phyloP scores from a whole-genome alignment of 2,113 vertebrate species.

The Poecile atricapillus region DNA sequence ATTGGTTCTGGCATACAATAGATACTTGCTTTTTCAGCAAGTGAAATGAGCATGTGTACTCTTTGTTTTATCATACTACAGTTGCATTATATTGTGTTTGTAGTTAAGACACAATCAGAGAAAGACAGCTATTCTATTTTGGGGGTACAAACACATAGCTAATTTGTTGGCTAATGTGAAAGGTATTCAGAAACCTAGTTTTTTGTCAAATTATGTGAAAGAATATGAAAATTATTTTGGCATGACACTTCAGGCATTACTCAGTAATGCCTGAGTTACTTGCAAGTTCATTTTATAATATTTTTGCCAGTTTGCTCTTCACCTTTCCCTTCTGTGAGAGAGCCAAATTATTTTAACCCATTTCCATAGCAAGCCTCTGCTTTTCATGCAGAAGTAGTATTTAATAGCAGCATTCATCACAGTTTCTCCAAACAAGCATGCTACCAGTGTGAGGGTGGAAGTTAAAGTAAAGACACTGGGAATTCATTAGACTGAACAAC shows the following conservation, averaged over 20 bases:
- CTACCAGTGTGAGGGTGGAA: background rate
- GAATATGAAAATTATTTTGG: slow-evolving; percentile 85
- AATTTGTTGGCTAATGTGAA: slow-evolving; percentile 72
- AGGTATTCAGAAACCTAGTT: slow-evolving; percentile 18
- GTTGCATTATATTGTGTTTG: background rate
- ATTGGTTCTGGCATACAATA: slow-evolving; percentile 34
- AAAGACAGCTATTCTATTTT: slow-evolving; percentile 70
- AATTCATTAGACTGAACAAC: background rate
- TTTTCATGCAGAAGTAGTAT: background rate
- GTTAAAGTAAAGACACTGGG: background rate
- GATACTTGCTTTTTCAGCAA: slow-evolving; percentile 22
- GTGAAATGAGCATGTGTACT: background rate
- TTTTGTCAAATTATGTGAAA: slow-evolving; percentile 47
- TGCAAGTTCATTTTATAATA: background rate
- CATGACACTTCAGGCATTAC: slow-evolving; percentile 62
- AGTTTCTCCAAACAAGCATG: background rate
- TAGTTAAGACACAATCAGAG: background rate
- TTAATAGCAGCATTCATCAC: background rate
- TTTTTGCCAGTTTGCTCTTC: background rate
- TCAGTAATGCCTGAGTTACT: background rate
- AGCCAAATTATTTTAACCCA: background rate
- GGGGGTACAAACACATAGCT: slow-evolving; percentile 88
- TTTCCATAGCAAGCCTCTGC: background rate
- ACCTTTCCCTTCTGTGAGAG: background rate
- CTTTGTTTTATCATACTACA: background rate